Base-by-base conservation (phyloP, 1,140 invertebrate species). In the Bombus consobrinus region DNA sequence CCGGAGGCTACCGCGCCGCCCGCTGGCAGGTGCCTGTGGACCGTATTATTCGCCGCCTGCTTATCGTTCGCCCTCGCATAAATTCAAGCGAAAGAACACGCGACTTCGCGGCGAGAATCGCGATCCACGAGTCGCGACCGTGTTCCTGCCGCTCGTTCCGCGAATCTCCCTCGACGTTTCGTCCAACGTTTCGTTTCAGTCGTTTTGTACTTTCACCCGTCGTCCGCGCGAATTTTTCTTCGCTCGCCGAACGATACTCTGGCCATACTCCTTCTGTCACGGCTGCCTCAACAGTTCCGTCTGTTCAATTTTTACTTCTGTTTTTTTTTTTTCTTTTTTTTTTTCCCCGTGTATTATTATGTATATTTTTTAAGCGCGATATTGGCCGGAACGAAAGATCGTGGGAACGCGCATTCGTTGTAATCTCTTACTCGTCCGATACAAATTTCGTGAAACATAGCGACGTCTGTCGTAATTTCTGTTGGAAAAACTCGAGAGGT, bases 11-110 rank as follows among this genome's bases (percentile, higher is more conserved):
- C 15, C n/a, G 15, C n/a, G 32, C 28, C 74, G 83, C 90, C 88
- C 84, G 90, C 90, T 90, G 91, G 91, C 91, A 91, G 75, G 76
- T 85, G 88, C 73, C 72, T 79, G 81, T 86, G 88, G 88, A 85
- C 79, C 84, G 90, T 64, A 90, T 92, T 91, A 91, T 91, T 89
- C 90, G 86, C 73, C 71, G 43, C 53, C 69, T 81, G 57, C 90
- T 91, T 91, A 91, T 91, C 90, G 89, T 76, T 71, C 64, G 84
- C 73, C 75, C 85, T 69, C 78, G 80, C 87, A 90, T 88, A 86
- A 91, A 92, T 92, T 83, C 82, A 76, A 39, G 32, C 37, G 41
- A 53, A 71, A 59, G 4, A 76, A 87, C 90, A 81, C 87, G 87
- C 82, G 87, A 89, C 39, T 6, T 39, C 32, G 53, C 57, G 34